Percentiles rank a stretch among this genome's conserved stretches.
Evolutionary conservation across 1,140 invertebrate genomes (phyloP).

Genomic region (Bursaphelenchus mucronatus): DNA sequence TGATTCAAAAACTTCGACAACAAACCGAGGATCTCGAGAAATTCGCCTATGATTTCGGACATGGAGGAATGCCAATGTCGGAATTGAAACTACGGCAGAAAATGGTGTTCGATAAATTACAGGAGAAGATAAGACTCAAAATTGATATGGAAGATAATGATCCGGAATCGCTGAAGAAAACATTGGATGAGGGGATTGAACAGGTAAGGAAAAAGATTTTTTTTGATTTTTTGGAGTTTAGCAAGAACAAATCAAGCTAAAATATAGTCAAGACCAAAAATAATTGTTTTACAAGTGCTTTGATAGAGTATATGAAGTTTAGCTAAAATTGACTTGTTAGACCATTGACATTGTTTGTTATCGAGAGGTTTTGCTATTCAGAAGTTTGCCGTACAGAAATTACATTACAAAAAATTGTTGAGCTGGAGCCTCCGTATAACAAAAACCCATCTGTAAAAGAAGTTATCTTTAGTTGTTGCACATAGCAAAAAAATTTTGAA

Average conservation of each 20-base stretch:
- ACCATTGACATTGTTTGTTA: no score
- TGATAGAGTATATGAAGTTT: no score
- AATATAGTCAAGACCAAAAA: no score
- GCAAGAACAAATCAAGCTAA: background rate
- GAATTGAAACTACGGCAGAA: slow-evolving; percentile 63
- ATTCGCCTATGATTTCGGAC: slow-evolving; percentile 76
- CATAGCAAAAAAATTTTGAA: background rate
- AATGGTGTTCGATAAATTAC: slow-evolving; percentile 76
- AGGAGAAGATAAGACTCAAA: slow-evolving; percentile 72
- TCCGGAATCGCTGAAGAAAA: slow-evolving; percentile 73
- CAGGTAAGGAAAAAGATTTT: slow-evolving; percentile 64
- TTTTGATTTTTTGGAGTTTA: background rate
- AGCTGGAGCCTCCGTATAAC: no score
- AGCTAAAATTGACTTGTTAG: no score
- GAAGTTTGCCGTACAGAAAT: no score
- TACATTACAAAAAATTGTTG: no score
- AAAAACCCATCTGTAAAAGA: no score
- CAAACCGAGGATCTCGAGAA: slow-evolving; percentile 89
- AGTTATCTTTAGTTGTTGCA: no score
- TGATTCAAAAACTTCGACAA: slow-evolving; percentile 81
- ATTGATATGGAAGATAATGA: slow-evolving; percentile 71
- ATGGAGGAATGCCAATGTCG: slow-evolving; percentile 45
- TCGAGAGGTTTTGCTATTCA: no score
- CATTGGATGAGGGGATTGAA: slow-evolving; percentile 73
- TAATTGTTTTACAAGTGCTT: background rate